phyloP scores from a whole-genome alignment of 2,113 vertebrate species.

The Gymnobelideus leadbeateri region DNA sequence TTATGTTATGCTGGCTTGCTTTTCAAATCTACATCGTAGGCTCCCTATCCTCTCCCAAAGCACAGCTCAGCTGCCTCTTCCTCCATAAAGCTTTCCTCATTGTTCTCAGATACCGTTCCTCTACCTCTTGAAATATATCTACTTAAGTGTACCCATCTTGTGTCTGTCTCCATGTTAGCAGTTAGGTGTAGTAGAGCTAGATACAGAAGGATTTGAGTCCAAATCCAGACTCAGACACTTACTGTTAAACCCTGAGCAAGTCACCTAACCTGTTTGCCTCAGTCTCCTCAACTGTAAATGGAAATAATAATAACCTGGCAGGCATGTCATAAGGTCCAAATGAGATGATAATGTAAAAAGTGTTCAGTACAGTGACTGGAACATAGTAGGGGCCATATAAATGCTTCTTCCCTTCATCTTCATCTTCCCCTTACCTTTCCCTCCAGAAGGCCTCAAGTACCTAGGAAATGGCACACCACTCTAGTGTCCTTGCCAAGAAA shows the following conservation, averaged over 20 bases:
- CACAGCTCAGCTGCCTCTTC: background rate
- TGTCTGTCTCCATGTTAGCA: background rate
- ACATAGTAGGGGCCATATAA: background rate
- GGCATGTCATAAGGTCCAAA: background rate
- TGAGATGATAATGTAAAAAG: background rate
- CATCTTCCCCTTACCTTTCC: background rate
- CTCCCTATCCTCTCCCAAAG: background rate
- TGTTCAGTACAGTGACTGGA: background rate
- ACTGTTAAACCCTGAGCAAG: background rate
- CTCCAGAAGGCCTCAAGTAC: background rate
- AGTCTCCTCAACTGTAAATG: background rate
- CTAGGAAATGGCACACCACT: background rate
- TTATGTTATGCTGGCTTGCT: background rate
- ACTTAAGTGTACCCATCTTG: background rate
- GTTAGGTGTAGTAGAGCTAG: background rate
- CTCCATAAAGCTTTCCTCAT: background rate
- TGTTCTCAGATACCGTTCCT: background rate
- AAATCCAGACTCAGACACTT: background rate
- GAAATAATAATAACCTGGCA: background rate
- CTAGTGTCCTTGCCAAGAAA: too few species aligned
- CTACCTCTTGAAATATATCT: background rate
- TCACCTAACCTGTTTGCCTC: background rate
- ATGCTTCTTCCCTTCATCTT: background rate
- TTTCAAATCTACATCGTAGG: background rate
- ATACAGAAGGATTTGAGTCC: background rate